Conservation (phyloP, 2,888 invertebrate genomes). For the Mystacides longicornis region DNA sequence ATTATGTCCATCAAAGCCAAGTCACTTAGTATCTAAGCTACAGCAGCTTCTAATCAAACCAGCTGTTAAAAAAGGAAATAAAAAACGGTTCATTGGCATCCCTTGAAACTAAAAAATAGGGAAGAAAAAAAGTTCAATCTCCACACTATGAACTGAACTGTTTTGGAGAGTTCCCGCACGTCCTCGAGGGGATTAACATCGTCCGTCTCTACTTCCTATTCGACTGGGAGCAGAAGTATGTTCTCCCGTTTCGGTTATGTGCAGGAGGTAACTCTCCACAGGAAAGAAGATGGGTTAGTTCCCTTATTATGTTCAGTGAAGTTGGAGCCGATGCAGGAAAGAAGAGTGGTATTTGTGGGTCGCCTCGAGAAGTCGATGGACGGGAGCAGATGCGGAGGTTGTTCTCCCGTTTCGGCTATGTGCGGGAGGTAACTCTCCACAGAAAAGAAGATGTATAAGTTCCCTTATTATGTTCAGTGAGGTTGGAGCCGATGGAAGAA, state of each 20-base stretch:
- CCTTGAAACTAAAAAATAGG: no score
- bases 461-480: no score
- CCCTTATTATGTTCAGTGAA: no score
- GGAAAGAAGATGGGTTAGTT: no score
- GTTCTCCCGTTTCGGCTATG: conserved; percentile 72
- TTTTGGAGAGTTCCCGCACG: neutral
- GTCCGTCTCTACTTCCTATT: conserved; percentile 3
- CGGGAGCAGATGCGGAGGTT: conserved; percentile 61
- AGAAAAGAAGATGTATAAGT: conserved; percentile 72
- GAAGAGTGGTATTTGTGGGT: conserved; percentile 84
- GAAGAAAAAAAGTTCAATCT: no score
- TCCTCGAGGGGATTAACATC: conserved; percentile 7
- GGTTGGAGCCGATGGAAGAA: neutral
- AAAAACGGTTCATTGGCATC: no score
- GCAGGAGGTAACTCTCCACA: no score
- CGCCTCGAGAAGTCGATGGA: conserved; percentile 65
- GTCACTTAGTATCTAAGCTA: no score
- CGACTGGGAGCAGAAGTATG: neutral
- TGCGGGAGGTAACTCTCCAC: conserved; percentile 75
- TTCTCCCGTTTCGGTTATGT: no score
- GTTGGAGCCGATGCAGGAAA: conserved; percentile 57
- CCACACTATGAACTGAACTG: neutral
- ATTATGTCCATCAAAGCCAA: no score
- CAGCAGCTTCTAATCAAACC: no score
- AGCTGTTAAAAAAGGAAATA: no score